Evolutionary conservation across 2,797 vertebrate species (phyloP).

Genomic region (Novumbra hubbsi): DNA sequence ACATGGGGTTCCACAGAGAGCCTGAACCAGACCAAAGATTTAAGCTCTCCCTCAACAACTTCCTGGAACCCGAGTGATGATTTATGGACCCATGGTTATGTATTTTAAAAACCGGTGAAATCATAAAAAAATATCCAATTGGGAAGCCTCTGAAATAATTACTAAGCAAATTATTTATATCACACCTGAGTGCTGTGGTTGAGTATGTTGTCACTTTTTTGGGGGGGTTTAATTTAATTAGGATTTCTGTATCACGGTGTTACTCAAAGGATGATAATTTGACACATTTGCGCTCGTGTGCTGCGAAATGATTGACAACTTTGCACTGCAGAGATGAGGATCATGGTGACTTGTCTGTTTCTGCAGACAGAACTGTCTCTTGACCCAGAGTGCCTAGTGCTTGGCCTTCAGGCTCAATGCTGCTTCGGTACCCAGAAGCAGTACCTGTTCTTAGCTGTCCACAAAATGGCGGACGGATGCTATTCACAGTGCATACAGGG

Average conservation of each 20-base stretch:
- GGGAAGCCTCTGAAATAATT: background rate
- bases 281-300: conserved; percentile 27
- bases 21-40: conserved; percentile 3
- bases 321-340: conserved; percentile 53
- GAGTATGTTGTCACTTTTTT: background rate
- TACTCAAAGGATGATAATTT: conserved; percentile 1
- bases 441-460: background rate
- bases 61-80: background rate
- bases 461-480: background rate
- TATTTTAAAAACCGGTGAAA: background rate
- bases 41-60: background rate
- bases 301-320: conserved; percentile 43
- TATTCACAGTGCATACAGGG: background rate
- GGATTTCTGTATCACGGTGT: background rate
- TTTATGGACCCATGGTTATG: background rate
- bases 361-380: conserved; percentile 3
- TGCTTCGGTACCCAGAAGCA: conserved; percentile 33
- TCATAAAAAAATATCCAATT: background rate
- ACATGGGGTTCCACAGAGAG: background rate
- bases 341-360: background rate
- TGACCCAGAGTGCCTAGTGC: conserved; percentile 70
- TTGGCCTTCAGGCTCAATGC: conserved; percentile 57
- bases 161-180: background rate
- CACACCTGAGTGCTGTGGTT: background rate
- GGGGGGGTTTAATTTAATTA: background rate